These are phyloP conservation scores for Pseudomyrmex dendroicus DNA, from an alignment of 1,140 invertebrate species.

Conservation along the genomic window DNA sequence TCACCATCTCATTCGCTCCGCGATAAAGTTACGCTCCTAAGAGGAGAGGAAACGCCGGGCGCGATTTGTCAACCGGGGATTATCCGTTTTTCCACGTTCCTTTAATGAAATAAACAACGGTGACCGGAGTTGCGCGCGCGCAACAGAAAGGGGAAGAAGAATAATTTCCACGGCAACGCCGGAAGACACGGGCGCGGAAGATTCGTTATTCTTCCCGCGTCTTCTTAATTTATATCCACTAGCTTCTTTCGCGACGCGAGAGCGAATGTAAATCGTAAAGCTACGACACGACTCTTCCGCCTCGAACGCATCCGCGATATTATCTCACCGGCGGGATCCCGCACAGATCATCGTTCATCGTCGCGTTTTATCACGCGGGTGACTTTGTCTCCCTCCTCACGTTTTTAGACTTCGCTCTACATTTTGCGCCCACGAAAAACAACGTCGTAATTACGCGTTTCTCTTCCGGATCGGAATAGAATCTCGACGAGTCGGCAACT, in stretches of 20 bases:
- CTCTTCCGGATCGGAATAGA: too few species aligned
- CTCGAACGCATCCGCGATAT: background rate
- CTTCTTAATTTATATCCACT: constrained; percentile 40
- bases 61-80: constrained; percentile 64
- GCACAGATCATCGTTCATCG: background rate
- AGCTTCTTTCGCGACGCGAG: background rate
- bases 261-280: constrained; percentile 4
- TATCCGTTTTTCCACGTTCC: constrained; percentile 66
- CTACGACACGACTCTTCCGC: background rate
- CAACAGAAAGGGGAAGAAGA: constrained; percentile 30
- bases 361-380: background rate
- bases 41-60: constrained; percentile 43
- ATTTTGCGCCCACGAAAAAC: too few species aligned
- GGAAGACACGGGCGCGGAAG: constrained; percentile 18
- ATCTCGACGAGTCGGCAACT: background rate
- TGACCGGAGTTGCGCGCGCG: constrained; percentile 32
- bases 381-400: background rate
- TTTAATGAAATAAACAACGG: constrained; percentile 68
- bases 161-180: constrained; percentile 22
- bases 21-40: constrained; percentile 60
- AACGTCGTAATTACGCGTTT: too few species aligned
- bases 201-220: constrained; percentile 52
- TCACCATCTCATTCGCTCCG: constrained; percentile 21
- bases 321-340: background rate
- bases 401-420: background rate